Evolutionary conservation across 2,797 vertebrate species (phyloP).

Genomic region (Phataginus tricuspis): DNA sequence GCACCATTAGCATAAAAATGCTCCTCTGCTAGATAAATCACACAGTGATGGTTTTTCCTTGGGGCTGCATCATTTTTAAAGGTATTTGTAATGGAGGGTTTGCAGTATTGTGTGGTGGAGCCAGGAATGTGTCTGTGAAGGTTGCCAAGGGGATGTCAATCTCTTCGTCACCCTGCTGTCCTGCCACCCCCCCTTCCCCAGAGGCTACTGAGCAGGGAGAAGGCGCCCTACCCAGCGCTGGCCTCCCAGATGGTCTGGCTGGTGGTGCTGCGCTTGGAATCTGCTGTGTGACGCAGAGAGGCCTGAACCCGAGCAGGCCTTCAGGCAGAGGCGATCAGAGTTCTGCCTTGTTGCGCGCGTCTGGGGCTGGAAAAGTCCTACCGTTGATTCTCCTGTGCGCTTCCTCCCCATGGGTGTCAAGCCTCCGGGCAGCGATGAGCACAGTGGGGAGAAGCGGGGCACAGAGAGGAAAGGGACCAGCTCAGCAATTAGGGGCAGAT

Average conservation of each 20-base stretch:
- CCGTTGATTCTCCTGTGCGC: fast-evolving
- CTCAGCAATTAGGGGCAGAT: not conserved
- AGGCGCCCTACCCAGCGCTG: not conserved
- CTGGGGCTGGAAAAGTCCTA: not conserved
- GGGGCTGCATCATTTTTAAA: not conserved
- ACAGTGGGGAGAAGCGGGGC: not conserved
- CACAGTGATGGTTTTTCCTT: not conserved
- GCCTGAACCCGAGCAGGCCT: not conserved
- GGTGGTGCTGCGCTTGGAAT: not conserved
- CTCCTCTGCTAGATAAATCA: not conserved
- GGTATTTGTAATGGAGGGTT: not conserved
- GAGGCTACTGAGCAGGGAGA: not conserved
- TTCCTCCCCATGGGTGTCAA: not conserved
- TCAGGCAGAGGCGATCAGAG: not conserved
- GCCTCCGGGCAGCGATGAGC: not conserved
- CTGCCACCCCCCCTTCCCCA: not conserved
- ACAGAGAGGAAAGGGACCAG: too few relatives aligned
- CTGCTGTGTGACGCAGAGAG: fast-evolving
- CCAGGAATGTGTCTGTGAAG: not conserved
- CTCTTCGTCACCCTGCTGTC: not conserved
- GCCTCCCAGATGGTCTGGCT: fast-evolving
- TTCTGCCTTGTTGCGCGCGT: fast-evolving
- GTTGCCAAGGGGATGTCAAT: not conserved
- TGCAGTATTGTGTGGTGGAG: not conserved
- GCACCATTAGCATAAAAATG: not conserved